Conservation (phyloP, 2,888 invertebrate genomes). For the Podabrus alpinus region DNA sequence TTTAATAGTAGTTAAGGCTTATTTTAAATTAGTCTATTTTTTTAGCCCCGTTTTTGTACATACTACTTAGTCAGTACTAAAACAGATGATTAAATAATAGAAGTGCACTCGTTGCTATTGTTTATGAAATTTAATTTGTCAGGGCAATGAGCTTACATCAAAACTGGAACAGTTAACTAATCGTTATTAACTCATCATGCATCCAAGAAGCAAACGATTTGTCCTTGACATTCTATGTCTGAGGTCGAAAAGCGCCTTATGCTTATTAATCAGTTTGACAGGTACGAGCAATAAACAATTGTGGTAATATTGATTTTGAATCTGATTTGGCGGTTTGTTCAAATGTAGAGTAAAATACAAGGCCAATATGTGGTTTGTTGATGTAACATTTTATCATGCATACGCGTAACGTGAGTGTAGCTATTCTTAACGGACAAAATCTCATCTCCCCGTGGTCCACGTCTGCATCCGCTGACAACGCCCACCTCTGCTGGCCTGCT, state of each 20-base stretch:
- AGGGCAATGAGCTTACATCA: slow-evolving; percentile 18
- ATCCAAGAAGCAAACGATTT: slow-evolving; percentile 9
- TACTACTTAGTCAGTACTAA: neutral
- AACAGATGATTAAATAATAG: neutral
- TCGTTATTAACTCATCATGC: slow-evolving; percentile 12
- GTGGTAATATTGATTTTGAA: neutral
- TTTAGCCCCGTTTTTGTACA: neutral
- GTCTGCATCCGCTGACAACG: slow-evolving; percentile 37
- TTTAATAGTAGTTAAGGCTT: no score
- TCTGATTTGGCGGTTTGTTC: neutral
- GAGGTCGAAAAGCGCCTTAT: neutral
- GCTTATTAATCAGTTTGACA: neutral
- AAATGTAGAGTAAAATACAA: neutral
- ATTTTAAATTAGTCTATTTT: neutral
- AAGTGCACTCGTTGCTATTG: neutral
- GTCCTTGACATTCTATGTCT: slow-evolving; percentile 15
- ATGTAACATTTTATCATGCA: slow-evolving; percentile 28
- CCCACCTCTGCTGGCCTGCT: slow-evolving; percentile 26
- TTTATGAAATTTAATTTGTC: slow-evolving; percentile 10
- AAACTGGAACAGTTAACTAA: slow-evolving; percentile 22
- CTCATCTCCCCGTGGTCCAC: slow-evolving; percentile 35
- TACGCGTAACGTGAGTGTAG: slow-evolving; percentile 26
- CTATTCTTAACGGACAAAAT: slow-evolving; percentile 41
- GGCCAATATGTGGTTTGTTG: slow-evolving; percentile 26
- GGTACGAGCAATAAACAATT: neutral